Evolutionary conservation across 2,888 invertebrate species (phyloP).

Genomic region (Matsumyia berberina): DNA sequence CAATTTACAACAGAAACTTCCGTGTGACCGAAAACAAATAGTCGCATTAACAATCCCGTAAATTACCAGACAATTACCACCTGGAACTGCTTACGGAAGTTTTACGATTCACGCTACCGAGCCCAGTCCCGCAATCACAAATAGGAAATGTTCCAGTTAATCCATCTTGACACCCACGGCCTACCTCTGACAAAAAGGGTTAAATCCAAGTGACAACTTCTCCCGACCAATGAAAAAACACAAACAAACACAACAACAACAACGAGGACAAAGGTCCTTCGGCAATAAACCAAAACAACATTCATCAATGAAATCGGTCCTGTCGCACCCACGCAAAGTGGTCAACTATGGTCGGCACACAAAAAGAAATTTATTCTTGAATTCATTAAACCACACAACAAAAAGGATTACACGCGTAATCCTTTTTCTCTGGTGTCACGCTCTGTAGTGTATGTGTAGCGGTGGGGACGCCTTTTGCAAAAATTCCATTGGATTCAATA

Average conservation of each 20-base stretch:
- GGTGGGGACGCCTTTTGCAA: constrained; percentile 5
- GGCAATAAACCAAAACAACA: constrained; percentile 33
- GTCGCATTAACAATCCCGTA: constrained; percentile 15
- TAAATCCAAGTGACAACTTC: constrained; percentile 30
- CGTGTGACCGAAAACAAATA: constrained; percentile 51
- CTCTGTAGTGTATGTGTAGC: not conserved
- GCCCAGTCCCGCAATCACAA: constrained; percentile 12
- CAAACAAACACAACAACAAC: too few relatives aligned
- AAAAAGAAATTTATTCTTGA: constrained; percentile 28
- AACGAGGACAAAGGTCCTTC: constrained; percentile 27
- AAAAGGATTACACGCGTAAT: constrained; percentile 69
- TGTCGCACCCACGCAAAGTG: constrained; percentile 12
- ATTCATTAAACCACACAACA: constrained; percentile 58
- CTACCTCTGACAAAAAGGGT: constrained; percentile 23
- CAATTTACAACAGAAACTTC: constrained; percentile 33
- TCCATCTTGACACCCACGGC: constrained; percentile 25
- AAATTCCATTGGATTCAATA: constrained; percentile 43
- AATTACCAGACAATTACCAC: constrained; percentile 56
- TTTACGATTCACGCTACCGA: constrained; percentile 40
- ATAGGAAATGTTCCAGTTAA: constrained; percentile 29
- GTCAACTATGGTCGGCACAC: constrained; percentile 18
- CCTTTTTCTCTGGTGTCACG: constrained; percentile 37
- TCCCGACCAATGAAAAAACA: not conserved
- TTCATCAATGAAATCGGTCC: constrained; percentile 35
- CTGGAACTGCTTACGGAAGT: constrained; percentile 25